Base-by-base conservation (phyloP, 2,797 vertebrate genomes). In the Cyclopterus lumpus region DNA sequence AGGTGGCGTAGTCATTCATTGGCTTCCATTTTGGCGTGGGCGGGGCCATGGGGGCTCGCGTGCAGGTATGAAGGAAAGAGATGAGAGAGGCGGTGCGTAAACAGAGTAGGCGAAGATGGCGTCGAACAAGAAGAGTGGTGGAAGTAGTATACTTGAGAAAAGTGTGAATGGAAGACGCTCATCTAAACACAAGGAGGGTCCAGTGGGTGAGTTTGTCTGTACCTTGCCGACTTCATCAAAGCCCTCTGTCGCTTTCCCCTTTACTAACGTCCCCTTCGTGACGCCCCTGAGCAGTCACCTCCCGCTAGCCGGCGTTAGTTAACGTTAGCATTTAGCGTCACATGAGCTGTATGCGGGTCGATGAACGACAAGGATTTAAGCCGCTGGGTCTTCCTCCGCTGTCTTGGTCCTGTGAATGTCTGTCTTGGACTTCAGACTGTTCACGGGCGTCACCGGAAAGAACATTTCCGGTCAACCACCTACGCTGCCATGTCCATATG, bases 101-200 rank as follows among this genome's bases (percentile, higher is more conserved):
- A 89, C 82, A 88, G 51, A 26, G 83, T 32, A 79, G 81, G 85
- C 62, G 86, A 95, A 95, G 80, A 96, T 96, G 95, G 95, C 95
- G 95, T 93, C 95, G 44, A 85, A 44, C 14, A 94, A 88, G 87
- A 95, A 93, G 81, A 64, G 82, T 28, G 79, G 81, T 46, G 93
- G 86, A 51, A 92, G 64, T 72, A 85, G 55, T 48, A 90, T 75
- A 74, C 46, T 86, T 58, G 94, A 95, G 40, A 95, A 94, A 75
- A 73, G 82, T 66, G 76, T 92, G 16, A 94, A 93, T 89, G 94
- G 93, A 64, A 92, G 92, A 81, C 93, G 94, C 42, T 93, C 92
- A n/a, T 90, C 93, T 24, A 94, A 88, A 81, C 85, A 82, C 28
- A 94, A 90, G 92, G 94, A 95, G 34, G 92, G 82, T 48, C 93